Conservation (phyloP, 1,140 invertebrate genomes). For the Micrasema minimum region DNA sequence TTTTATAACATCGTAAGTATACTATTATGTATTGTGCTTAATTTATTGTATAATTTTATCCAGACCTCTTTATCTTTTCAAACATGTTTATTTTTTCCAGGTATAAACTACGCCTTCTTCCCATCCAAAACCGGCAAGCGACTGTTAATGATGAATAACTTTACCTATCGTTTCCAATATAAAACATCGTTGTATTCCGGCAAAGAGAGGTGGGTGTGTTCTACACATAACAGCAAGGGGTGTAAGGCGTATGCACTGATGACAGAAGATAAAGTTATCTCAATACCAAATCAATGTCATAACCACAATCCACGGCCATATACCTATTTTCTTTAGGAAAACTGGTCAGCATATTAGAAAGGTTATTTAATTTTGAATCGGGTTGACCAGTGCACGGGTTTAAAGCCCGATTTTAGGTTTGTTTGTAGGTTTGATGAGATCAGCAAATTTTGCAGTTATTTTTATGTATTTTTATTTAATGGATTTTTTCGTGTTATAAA, state of each 20-base stretch:
- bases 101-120: too few species aligned
- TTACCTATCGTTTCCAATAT: slow-evolving; percentile 5
- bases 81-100: too few species aligned
- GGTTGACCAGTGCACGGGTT: too few species aligned
- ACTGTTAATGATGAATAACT: slow-evolving; percentile 6
- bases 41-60: too few species aligned
- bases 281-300: not conserved
- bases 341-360: too few species aligned
- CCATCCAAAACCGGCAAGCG: slow-evolving; percentile 12
- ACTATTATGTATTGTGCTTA: too few species aligned
- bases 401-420: too few species aligned
- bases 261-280: slow-evolving; percentile 8
- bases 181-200: not conserved
- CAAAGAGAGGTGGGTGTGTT: slow-evolving; percentile 37
- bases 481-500: too few species aligned
- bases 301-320: slow-evolving; percentile 11
- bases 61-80: too few species aligned
- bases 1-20: too few species aligned
- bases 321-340: too few species aligned
- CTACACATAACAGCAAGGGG: slow-evolving; percentile 17
- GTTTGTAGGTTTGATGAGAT: not conserved
- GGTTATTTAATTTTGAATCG: too few species aligned
- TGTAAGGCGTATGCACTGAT: slow-evolving; percentile 35
- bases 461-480: not conserved
- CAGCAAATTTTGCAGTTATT: not conserved